Evolutionary conservation across 1,140 invertebrate genomes (phyloP).

Genomic region (Drosophila repleta): DNA sequence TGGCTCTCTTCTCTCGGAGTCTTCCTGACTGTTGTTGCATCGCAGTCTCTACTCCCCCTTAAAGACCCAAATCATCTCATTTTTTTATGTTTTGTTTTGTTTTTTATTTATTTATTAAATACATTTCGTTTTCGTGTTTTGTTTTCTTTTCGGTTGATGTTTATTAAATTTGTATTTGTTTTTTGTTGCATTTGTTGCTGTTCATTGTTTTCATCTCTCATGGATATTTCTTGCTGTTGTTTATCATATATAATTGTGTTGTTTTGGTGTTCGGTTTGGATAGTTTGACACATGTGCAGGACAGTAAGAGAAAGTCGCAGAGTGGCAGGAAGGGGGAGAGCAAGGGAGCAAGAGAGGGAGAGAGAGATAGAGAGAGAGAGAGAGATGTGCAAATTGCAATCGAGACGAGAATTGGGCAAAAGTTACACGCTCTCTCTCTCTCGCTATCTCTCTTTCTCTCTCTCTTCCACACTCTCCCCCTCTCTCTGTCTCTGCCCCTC

Average conservation of each 20-base stretch:
- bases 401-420: not conserved
- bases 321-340: constrained; percentile 13
- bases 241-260: constrained; percentile 8
- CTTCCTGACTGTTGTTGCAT: too few relatives aligned
- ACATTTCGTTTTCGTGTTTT: constrained; percentile 67
- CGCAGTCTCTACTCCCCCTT: too few relatives aligned
- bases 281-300: constrained; percentile 48
- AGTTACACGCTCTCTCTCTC: too few relatives aligned
- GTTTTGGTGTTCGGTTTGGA: constrained; percentile 34
- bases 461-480: too few relatives aligned
- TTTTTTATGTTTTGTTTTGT: constrained; percentile 41
- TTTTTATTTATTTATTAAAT: constrained; percentile 75
- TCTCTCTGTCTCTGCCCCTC: too few relatives aligned
- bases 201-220: constrained; percentile 51
- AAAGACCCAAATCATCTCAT: too few relatives aligned
- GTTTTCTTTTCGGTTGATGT: constrained; percentile 47
- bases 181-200: constrained; percentile 60
- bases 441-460: too few relatives aligned
- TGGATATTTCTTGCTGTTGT: constrained; percentile 29
- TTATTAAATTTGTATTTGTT: constrained; percentile 60
- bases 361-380: not conserved
- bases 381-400: not conserved
- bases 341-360: not conserved
- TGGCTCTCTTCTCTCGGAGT: too few relatives aligned
- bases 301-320: constrained; percentile 40